Base-by-base conservation (phyloP, 2,888 invertebrate genomes). In the Brenthis hecate region DNA sequence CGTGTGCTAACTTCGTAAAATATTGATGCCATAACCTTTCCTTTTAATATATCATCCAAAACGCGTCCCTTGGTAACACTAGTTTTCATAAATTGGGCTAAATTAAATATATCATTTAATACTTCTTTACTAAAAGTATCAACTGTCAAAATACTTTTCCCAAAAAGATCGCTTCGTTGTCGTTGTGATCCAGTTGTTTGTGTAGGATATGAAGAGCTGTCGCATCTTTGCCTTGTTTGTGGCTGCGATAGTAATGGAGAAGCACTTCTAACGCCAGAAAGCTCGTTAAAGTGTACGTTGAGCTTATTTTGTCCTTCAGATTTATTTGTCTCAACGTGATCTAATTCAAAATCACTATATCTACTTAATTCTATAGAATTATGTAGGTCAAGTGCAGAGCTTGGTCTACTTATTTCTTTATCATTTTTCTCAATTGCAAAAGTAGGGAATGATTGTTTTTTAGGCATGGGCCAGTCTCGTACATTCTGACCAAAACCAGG, bases 1-100 rank as follows among this genome's bases (percentile, higher is more conserved):
- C 99, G 94, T 0, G 99, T 99, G 84, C 99, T 99, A 0, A 96
- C 98, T 94, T 99, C 99, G 88, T 98, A 99, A 88, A 99, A 99
- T 82, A 99, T 95, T 0, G 97, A 97, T 3, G 98, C 97, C 97
- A 99, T 97, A 3, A 99, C 94, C 93, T 98, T 98, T 54, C 99
- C 99, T 85, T 95, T 95, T 51, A 99, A 89, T 73, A 99, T 95
- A 81, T 98, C 96, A 84, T 98, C 97, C 61, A 99, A 86, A 0
- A 95, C 94, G 53, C 97, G 94, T 72, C 98, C 98, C 84, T 98
- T 98, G 14, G 94, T 94, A 0, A 99, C 97, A 73, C 95, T 96
- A 23, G 94, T 95, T 76, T 97, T 95, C 86, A 97, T 96, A 62
- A 95, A 94, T 85, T 98, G 98, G 0, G 99, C 99, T 74, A 99